Percentiles rank a stretch among this genome's conserved stretches.
Conservation (phyloP, 1,140 invertebrate species). For the Papilio machaon region DNA sequence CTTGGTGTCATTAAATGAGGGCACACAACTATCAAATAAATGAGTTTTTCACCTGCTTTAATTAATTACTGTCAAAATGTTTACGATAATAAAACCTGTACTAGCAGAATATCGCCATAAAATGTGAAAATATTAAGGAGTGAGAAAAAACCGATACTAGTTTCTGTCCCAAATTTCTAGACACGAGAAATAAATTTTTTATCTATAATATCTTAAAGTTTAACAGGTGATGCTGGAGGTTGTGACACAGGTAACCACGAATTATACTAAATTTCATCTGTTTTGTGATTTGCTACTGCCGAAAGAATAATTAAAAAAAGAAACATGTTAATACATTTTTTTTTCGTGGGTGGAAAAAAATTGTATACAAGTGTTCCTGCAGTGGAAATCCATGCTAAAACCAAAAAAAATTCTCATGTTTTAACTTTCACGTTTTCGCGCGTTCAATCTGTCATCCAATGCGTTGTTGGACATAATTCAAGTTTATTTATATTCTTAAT, state of each 20-base stretch:
- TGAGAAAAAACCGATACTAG: neutral
- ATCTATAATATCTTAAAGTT: too few species aligned
- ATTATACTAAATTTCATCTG: too few species aligned
- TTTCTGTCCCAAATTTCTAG: neutral
- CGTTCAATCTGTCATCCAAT: neutral
- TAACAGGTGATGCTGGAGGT: too few species aligned
- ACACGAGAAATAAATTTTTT: neutral
- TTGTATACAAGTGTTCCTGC: too few species aligned
- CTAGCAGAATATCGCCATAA: neutral
- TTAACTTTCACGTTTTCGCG: neutral
- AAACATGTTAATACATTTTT: too few species aligned
- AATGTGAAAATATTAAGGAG: neutral
- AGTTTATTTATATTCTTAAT: neutral
- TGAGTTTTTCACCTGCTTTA: neutral
- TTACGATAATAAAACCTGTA: neutral
- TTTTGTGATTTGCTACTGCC: too few species aligned
- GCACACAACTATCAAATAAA: neutral
- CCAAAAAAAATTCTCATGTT: neutral
- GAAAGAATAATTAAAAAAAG: too few species aligned
- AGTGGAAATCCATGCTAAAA: neutral
- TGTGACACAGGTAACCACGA: too few species aligned
- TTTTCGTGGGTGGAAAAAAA: too few species aligned
- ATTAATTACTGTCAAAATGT: neutral
- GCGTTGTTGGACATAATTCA: neutral
- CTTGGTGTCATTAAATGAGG: neutral